Percentiles rank a stretch among this genome's conserved stretches.
Conservation (phyloP, 2,113 vertebrate species). For the Gopherus flavomarginatus region DNA sequence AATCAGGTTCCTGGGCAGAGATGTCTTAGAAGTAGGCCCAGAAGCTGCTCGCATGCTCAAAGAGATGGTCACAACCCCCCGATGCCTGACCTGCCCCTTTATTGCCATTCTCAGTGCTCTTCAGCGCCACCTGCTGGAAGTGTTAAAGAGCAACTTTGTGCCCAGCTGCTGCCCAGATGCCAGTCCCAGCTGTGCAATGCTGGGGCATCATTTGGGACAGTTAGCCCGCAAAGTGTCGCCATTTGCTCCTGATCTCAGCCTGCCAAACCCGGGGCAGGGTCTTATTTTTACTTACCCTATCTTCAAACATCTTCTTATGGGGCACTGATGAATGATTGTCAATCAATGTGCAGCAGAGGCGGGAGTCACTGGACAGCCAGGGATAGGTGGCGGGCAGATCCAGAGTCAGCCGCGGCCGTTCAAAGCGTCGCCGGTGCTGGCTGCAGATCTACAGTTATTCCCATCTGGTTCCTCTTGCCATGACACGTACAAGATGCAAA, state of each 20-base stretch:
- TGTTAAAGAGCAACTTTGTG: neutral
- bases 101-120: neutral
- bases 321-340: neutral
- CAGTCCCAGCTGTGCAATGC: neutral
- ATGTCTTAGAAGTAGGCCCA: no score
- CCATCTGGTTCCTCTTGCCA: neutral
- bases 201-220: neutral
- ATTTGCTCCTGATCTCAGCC: neutral
- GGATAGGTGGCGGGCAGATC: no score
- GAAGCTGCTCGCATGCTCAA: neutral
- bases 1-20: neutral
- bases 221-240: neutral
- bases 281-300: neutral
- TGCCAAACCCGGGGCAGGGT: neutral
- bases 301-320: neutral
- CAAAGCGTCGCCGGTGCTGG: neutral
- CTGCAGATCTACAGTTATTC: neutral
- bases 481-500: neutral
- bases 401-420: neutral
- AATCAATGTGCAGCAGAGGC: neutral
- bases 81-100: neutral
- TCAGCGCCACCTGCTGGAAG: neutral
- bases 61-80: neutral
- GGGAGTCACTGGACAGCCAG: neutral
- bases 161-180: neutral